Conservation (phyloP, 2,888 invertebrate species). For the Sericinus montela region DNA sequence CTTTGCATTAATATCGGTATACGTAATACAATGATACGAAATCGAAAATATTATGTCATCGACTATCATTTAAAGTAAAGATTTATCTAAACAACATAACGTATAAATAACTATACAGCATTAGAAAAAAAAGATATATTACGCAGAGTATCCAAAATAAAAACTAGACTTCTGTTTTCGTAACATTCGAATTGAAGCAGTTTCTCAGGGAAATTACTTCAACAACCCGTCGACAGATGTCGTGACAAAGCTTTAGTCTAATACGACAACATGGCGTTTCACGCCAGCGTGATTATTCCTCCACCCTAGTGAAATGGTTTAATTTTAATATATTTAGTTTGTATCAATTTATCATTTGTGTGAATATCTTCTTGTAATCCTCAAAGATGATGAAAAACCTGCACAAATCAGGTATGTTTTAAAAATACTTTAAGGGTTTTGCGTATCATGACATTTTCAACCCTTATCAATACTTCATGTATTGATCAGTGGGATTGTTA, state of each 20-base stretch:
- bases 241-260: conserved; percentile 33
- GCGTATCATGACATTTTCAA: conserved; percentile 22
- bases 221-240: conserved; percentile 47
- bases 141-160: too few relatives aligned
- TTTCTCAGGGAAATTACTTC: conserved; percentile 9
- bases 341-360: conserved; percentile 18
- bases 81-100: too few relatives aligned
- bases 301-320: conserved; percentile 38
- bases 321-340: conserved; percentile 24
- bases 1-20: too few relatives aligned
- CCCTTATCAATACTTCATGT: conserved; percentile 29
- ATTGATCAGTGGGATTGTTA: conserved; percentile 45
- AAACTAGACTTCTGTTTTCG: too few relatives aligned
- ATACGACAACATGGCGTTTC: conserved; percentile 41
- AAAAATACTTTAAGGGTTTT: conserved; percentile 17
- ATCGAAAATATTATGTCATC: too few relatives aligned
- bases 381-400: conserved; percentile 30
- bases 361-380: conserved; percentile 12
- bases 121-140: too few relatives aligned
- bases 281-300: conserved; percentile 36
- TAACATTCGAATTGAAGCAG: too few relatives aligned
- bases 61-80: too few relatives aligned
- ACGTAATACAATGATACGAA: too few relatives aligned
- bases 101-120: too few relatives aligned
- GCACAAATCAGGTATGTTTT: conserved; percentile 34